These are phyloP conservation scores for Heptranchias perlo DNA, from an alignment of 2,113 vertebrate genomes.

Conservation along the genomic window DNA sequence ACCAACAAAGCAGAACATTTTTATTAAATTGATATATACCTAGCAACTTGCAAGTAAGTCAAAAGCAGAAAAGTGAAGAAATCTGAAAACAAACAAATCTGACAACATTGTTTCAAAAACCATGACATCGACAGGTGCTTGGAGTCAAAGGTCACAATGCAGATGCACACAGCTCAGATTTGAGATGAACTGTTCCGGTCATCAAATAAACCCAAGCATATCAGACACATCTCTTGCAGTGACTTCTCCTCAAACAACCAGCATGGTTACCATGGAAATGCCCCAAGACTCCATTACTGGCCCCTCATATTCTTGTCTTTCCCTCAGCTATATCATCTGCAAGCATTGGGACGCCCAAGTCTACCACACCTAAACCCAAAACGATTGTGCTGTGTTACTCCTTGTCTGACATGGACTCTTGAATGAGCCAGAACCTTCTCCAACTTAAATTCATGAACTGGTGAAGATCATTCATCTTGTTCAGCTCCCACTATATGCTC, in stretches of 20 bases:
- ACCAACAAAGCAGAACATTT: background rate
- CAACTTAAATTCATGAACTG: no score
- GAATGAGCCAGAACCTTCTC: background rate
- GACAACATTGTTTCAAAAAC: no score
- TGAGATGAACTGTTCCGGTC: no score
- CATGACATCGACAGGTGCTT: no score
- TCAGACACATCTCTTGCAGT: background rate
- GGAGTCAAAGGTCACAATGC: no score
- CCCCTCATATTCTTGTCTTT: background rate
- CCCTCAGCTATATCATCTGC: background rate
- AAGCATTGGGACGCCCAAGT: background rate
- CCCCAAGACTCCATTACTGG: background rate
- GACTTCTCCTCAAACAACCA: background rate
- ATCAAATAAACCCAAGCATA: background rate
- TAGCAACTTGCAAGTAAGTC: no score
- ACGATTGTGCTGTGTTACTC: background rate
- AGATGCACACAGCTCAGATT: no score
- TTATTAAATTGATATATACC: no score
- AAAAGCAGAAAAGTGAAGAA: no score
- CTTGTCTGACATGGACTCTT: background rate
- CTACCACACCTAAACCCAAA: background rate
- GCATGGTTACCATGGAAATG: background rate
- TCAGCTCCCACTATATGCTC: background rate
- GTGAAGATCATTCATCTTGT: background rate
- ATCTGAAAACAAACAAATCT: no score